Conservation (phyloP, 2,797 vertebrate species). For the Channa striata region DNA sequence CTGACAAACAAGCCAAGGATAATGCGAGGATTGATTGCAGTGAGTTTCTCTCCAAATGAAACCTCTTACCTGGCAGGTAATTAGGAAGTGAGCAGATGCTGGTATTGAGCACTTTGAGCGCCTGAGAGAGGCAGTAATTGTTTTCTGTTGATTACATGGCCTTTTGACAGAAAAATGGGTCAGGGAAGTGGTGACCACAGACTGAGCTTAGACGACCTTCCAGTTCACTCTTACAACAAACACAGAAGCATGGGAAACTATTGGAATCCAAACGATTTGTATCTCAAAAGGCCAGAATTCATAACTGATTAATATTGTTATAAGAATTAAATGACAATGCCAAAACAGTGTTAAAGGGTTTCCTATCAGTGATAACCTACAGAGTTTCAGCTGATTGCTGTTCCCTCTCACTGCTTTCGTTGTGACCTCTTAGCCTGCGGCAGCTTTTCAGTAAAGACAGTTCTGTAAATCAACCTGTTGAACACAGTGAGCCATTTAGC, state of each 20-base stretch:
- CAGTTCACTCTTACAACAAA: conserved; percentile 4
- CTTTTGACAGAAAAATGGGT: conserved; percentile 69
- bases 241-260: neutral
- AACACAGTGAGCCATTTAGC: neutral
- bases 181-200: conserved; percentile 53
- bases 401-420: neutral
- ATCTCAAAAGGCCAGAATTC: too few relatives aligned
- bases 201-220: conserved; percentile 22
- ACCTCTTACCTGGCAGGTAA: conserved; percentile 70
- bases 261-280: neutral
- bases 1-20: conserved; percentile 68
- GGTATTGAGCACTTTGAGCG: conserved; percentile 66
- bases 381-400: neutral
- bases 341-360: neutral
- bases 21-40: conserved; percentile 67
- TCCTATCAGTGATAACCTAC: neutral
- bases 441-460: conserved; percentile 1
- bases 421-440: neutral
- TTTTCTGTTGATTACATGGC: conserved; percentile 76
- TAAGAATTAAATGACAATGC: too few relatives aligned
- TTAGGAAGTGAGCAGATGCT: conserved; percentile 76
- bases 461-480: neutral
- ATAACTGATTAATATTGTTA: too few relatives aligned
- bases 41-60: conserved; percentile 67
- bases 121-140: conserved; percentile 68